Evolutionary conservation across 2,113 vertebrate species (phyloP).

Genomic region (Oophaga pumilio): DNA sequence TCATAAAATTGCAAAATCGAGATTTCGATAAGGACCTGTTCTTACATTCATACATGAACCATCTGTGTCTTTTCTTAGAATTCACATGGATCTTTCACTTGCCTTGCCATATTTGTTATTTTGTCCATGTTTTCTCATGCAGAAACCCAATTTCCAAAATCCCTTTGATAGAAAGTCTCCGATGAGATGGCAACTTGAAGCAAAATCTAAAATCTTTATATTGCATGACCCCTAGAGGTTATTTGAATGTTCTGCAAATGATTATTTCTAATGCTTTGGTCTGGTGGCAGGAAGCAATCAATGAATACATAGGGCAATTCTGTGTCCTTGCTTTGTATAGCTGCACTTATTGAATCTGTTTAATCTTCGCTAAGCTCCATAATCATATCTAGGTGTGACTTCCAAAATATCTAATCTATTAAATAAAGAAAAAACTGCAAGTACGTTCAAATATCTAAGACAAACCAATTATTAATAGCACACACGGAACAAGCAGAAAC

Average conservation of each 20-base stretch:
- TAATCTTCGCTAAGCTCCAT: slow-evolving; percentile 6
- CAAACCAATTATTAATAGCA: slow-evolving; percentile 19
- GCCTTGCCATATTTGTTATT: not conserved
- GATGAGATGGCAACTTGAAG: not conserved
- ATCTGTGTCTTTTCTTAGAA: not conserved
- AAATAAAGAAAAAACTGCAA: not conserved
- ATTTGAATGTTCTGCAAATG: not conserved
- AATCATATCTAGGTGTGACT: slow-evolving; percentile 30
- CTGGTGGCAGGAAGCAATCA: slow-evolving; percentile 26
- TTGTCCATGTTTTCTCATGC: slow-evolving; percentile 24
- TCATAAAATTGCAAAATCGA: too few relatives aligned
- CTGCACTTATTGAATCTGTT: slow-evolving; percentile 12
- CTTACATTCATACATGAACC: not conserved
- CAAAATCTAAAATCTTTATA: slow-evolving; percentile 40
- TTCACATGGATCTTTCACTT: not conserved
- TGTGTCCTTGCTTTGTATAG: slow-evolving; percentile 4
- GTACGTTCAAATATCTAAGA: not conserved
- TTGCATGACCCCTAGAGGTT: slow-evolving; percentile 28
- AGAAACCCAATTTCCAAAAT: slow-evolving; percentile 37
- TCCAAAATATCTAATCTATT: slow-evolving; percentile 29
- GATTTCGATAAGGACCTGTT: not conserved
- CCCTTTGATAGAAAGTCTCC: not conserved
- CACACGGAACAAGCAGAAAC: not conserved
- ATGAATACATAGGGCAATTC: not conserved
- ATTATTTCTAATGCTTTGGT: slow-evolving; percentile 19